Base-by-base conservation (phyloP, 2,888 invertebrate genomes). In the Trimorus sp. region DNA sequence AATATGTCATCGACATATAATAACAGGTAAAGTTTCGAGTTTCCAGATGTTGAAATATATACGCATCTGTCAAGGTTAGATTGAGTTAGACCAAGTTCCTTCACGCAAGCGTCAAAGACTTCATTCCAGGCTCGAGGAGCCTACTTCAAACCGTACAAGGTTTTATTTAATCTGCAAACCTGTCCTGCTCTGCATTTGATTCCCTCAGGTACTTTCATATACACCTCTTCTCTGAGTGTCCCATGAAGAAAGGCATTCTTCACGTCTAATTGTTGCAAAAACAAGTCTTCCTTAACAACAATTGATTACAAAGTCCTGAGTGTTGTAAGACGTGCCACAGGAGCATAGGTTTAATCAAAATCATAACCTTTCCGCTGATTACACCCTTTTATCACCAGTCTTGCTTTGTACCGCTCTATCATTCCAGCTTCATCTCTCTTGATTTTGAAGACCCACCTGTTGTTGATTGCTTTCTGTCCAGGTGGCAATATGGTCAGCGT, bases 61-160 rank as follows among this genome's bases (percentile, higher is more conserved):
- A 87, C 42, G 75, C 89, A 88, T 54, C 71, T 83, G 73, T 89
- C 87, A 76, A 74, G 37, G 48, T 84, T 62, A 1, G 86, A 84
- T 45, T 76, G 63, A 45, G 40, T 11, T 5, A 88, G 84, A 7
- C 83, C 83, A 40, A 84, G 12, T 26, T 74, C 54, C 54, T 53
- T 76, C 15, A 87, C 54, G 66, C 83, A 86, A 14, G 68, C 63
- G 48, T 86, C 63, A 65, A 87, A 83, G 14, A 58, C 79, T 63
- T 84, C 65, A 59, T 89, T 86, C 88, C 88, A 89, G 15, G 79
- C 82, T 78, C 85, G 58, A 40, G 86, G 87, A 15, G 88, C 85
- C 79, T 88, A 88, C 68, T 88, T 88, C 0, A 88, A 73, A 3
- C 89, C 89, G 82, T 89, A 89, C n/a, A 89, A 75, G 4, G 81